These are phyloP conservation scores for Prochilodus magdalenae DNA, from an alignment of 2,113 vertebrate species.

Conservation along the genomic window DNA sequence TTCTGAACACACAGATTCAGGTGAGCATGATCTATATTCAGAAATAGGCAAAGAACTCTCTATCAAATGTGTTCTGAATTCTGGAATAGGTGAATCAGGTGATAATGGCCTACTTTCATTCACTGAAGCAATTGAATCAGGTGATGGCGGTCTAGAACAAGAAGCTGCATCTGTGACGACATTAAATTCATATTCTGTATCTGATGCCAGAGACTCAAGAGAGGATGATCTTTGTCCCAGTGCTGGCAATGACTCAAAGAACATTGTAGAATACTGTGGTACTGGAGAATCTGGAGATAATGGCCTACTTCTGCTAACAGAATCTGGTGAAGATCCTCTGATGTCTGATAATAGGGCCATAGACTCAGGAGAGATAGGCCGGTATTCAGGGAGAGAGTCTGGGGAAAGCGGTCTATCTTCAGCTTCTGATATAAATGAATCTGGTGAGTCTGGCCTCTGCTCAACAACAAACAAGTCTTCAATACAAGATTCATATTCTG, in stretches of 20 bases:
- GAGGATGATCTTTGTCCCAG: conserved; percentile 41
- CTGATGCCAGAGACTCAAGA: conserved; percentile 36
- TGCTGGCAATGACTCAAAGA: conserved; percentile 20
- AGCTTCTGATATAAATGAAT: conserved; percentile 26
- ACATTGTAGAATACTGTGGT: conserved; percentile 44
- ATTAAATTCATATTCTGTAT: conserved; percentile 21
- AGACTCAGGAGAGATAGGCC: conserved; percentile 35
- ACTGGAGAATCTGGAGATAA: conserved; percentile 30
- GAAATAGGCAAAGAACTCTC: not conserved
- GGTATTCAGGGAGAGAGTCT: conserved; percentile 47
- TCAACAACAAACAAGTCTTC: conserved; percentile 10
- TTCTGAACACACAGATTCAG: conserved; percentile 40
- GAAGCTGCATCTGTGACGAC: not conserved
- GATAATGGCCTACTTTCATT: conserved; percentile 29
- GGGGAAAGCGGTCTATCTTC: conserved; percentile 37
- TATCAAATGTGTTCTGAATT: conserved; percentile 24
- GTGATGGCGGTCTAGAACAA: conserved; percentile 43
- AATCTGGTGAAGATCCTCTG: conserved; percentile 44
- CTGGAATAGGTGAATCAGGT: conserved; percentile 52
- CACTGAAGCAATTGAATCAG: conserved; percentile 49
- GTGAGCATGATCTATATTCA: conserved; percentile 52
- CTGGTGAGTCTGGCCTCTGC: conserved; percentile 43
- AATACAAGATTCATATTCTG: conserved; percentile 30
- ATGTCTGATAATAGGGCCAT: not conserved
- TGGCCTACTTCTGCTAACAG: conserved; percentile 23